Evolutionary conservation across 2,797 vertebrate species (phyloP).

Genomic region (Macropodus opercularis): DNA sequence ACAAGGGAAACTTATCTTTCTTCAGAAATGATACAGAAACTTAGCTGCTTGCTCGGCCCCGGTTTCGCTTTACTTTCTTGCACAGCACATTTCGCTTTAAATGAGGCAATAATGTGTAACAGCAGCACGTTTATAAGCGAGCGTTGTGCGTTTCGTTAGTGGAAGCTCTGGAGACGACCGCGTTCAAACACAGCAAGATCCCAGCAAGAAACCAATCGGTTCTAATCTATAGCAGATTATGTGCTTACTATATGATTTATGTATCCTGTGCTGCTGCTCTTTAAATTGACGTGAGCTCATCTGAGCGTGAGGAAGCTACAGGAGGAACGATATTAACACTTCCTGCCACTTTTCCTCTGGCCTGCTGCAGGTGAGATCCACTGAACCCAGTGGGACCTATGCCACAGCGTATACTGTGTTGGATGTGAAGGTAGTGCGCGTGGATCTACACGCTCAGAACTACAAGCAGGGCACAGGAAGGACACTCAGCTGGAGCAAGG

Average conservation of each 20-base stretch:
- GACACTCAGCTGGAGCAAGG: neutral
- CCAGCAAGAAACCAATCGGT: neutral
- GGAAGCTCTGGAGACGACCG: neutral
- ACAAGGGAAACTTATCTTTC: slow-evolving; percentile 42
- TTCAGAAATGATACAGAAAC: slow-evolving; percentile 79
- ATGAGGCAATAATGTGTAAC: neutral
- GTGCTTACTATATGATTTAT: neutral
- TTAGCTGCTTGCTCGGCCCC: accelerated
- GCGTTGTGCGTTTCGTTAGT: neutral
- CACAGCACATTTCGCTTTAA: accelerated
- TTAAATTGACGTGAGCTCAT: neutral
- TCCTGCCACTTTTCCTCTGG: slow-evolving; percentile 5
- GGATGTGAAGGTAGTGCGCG: neutral
- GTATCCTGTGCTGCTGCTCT: neutral
- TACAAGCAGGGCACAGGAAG: neutral
- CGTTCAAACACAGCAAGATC: neutral
- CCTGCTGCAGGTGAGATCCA: slow-evolving; percentile 48
- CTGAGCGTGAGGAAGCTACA: neutral
- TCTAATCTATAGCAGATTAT: accelerated
- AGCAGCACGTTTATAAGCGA: slow-evolving; percentile 11
- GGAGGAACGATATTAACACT: neutral
- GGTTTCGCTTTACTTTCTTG: neutral
- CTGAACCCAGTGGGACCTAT: neutral
- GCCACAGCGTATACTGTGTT: neutral
- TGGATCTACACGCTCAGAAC: neutral